Conservation (phyloP, 2,888 invertebrate species). For the Trichogramma evanescens region DNA sequence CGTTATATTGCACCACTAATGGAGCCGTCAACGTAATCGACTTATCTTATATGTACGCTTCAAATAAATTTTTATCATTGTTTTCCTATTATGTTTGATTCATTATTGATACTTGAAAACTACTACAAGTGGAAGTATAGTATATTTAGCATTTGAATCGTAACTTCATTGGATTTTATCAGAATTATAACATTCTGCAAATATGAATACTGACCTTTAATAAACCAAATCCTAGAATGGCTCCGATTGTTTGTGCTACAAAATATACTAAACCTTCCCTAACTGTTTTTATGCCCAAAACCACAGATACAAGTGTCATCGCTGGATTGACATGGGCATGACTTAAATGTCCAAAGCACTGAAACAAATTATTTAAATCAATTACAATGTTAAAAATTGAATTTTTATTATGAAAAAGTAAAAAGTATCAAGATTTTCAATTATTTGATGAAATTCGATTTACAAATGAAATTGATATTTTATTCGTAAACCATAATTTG, state of each 20-base stretch:
- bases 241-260: conserved; percentile 40
- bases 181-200: no score
- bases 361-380: conserved; percentile 19
- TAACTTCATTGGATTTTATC: no score
- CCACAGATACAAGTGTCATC: conserved; percentile 41
- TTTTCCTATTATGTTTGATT: no score
- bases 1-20: no score
- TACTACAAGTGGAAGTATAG: no score
- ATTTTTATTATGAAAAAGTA: neutral
- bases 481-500: no score
- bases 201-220: conserved; percentile 36
- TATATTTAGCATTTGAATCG: no score
- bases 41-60: no score
- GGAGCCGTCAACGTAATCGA: no score
- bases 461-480: no score
- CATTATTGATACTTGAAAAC: no score
- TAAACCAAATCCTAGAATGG: conserved; percentile 40
- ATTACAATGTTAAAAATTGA: neutral
- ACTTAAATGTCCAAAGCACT: conserved; percentile 47
- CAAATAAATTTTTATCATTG: no score
- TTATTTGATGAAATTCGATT: neutral
- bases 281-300: conserved; percentile 42
- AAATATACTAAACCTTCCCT: conserved; percentile 39
- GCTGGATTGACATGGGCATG: conserved; percentile 46
- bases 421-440: neutral